phyloP scores from a whole-genome alignment of 2,888 invertebrate species.

The Calliopum simillimum region DNA sequence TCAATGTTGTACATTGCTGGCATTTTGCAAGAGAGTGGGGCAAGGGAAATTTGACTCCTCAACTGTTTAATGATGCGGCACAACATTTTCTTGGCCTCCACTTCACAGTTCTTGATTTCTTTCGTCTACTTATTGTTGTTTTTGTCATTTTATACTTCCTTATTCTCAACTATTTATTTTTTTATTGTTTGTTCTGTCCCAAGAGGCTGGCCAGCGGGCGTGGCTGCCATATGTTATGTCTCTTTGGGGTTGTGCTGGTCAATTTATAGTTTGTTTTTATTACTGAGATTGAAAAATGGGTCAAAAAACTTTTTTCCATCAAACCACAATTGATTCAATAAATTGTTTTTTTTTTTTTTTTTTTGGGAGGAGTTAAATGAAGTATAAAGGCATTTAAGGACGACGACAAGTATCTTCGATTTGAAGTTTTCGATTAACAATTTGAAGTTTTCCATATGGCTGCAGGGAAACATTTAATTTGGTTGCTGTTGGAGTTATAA shows the following conservation, averaged over 20 bases:
- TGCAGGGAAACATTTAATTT: too few relatives aligned
- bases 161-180: not conserved
- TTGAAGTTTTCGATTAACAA: too few relatives aligned
- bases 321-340: not conserved
- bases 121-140: not conserved
- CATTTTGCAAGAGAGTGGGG: not conserved
- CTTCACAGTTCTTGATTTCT: too few relatives aligned
- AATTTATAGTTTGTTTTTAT: not conserved
- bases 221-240: not conserved
- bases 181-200: not conserved
- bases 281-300: conserved; percentile 13
- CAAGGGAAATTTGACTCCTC: not conserved
- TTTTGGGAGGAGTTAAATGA: too few relatives aligned
- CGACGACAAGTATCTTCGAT: too few relatives aligned
- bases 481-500: too few relatives aligned
- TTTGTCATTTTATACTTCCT: not conserved
- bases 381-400: too few relatives aligned
- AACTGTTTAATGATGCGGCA: conserved; percentile 2
- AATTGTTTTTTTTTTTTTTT: too few relatives aligned
- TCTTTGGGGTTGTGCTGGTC: not conserved
- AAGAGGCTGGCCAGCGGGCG: not conserved
- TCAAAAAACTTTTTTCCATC: conserved; percentile 12
- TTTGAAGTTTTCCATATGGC: too few relatives aligned
- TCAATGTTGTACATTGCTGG: not conserved
- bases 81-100: too few relatives aligned